Conservation (phyloP, 2,888 invertebrate genomes). For the Heteropelma amictum region DNA sequence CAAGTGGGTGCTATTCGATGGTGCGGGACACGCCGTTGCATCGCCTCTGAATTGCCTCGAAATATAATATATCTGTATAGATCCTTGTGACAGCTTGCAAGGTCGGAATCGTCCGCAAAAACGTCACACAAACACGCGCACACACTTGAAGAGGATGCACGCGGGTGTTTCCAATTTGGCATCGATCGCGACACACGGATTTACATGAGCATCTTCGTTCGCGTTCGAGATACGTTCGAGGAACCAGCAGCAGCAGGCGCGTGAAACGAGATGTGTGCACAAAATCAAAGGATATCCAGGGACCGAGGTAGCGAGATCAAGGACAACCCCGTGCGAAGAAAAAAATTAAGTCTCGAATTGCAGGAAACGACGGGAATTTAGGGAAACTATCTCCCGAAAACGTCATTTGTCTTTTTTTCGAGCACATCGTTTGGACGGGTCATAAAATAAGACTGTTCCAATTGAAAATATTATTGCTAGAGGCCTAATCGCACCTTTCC, state of each 20-base stretch:
- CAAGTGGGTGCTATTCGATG: constrained; percentile 4
- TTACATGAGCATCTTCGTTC: constrained; percentile 48
- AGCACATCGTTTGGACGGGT: no score
- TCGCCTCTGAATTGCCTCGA: constrained; percentile 1
- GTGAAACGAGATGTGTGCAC: constrained; percentile 33
- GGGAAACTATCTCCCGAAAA: no score
- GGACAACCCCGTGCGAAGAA: constrained; percentile 22
- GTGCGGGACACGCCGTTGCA: constrained; percentile 27
- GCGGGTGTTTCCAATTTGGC: constrained; percentile 55
- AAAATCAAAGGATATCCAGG: constrained; percentile 23
- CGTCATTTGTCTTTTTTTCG: no score
- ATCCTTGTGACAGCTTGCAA: constrained; percentile 41
- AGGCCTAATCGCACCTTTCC: no score
- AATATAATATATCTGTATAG: constrained; percentile 13
- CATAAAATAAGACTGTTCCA: no score
- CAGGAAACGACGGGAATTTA: not conserved
- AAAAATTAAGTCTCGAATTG: no score
- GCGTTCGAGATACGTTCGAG: constrained; percentile 27
- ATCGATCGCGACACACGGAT: constrained; percentile 55
- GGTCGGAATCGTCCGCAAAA: constrained; percentile 39
- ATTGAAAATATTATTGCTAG: no score
- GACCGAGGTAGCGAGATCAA: constrained; percentile 28
- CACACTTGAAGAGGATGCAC: not conserved
- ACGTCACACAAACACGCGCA: constrained; percentile 23
- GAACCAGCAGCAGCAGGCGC: constrained; percentile 40